Conservation (phyloP, 2,797 vertebrate genomes). For the Gadopsis marmoratus region DNA sequence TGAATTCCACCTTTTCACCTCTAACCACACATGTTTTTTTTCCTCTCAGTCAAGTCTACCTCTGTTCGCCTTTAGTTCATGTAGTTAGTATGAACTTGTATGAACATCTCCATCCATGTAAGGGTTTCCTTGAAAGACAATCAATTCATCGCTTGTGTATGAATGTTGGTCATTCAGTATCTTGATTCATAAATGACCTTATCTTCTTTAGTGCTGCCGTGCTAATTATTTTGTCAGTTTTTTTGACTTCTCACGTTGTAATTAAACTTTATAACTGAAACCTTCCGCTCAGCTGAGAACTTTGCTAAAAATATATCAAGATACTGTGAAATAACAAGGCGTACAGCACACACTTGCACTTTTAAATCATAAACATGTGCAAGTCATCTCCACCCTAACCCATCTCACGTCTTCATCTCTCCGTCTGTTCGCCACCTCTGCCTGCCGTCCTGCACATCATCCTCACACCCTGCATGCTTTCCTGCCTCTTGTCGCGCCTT, state of each 20-base stretch:
- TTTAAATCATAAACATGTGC: not conserved
- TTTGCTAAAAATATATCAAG: not conserved
- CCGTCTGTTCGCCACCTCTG: constrained; percentile 44
- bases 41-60: not conserved
- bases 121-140: not conserved
- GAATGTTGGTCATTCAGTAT: not conserved
- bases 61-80: not conserved
- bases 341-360: not conserved
- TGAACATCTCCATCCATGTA: not conserved
- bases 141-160: not conserved
- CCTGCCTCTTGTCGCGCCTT: constrained; percentile 3
- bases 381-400: constrained; percentile 26
- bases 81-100: not conserved
- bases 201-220: not conserved
- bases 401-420: constrained; percentile 44
- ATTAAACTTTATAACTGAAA: not conserved
- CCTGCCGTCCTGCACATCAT: not conserved
- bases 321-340: not conserved
- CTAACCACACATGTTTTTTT: not conserved
- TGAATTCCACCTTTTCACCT: not conserved
- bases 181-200: not conserved
- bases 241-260: too few species aligned
- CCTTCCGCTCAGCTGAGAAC: not conserved
- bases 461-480: constrained; percentile 49
- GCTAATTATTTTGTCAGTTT: too few species aligned